A percentile compares a stretch with the other conserved stretches of the same genome.
Conservation (phyloP, 1,140 invertebrate species). For the Arion vulgaris region DNA sequence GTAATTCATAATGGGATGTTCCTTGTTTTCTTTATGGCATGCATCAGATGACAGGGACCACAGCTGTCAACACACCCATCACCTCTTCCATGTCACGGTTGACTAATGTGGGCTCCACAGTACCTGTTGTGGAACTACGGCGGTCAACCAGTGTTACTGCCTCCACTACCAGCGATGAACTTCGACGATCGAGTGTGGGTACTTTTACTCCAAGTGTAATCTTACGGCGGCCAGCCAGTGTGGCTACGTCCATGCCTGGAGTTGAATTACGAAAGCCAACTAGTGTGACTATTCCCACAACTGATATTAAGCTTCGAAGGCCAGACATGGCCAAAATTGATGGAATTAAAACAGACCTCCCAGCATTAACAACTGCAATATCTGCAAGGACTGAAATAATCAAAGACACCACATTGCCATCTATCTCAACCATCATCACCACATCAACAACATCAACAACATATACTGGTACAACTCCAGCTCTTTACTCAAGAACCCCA, state of each 20-base stretch:
- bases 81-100: neutral
- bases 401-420: neutral
- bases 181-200: constrained; percentile 42
- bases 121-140: neutral
- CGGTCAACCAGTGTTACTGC: neutral
- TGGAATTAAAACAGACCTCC: constrained; percentile 39
- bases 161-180: constrained; percentile 51
- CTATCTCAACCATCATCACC: constrained; percentile 12
- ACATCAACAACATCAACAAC: neutral
- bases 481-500: neutral
- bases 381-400: neutral
- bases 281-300: neutral
- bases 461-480: neutral
- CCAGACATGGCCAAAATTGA: constrained; percentile 61
- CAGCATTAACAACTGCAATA: neutral
- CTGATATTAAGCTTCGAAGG: neutral
- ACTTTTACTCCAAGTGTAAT: neutral
- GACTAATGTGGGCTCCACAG: neutral
- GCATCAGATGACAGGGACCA: neutral
- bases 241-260: neutral
- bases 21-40: constrained; percentile 6
- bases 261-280: neutral
- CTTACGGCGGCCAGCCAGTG: neutral
- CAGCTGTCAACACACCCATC: neutral
- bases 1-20: neutral